These are phyloP conservation scores for Scomber scombrus DNA, from an alignment of 2,113 vertebrate species.

Conservation along the genomic window DNA sequence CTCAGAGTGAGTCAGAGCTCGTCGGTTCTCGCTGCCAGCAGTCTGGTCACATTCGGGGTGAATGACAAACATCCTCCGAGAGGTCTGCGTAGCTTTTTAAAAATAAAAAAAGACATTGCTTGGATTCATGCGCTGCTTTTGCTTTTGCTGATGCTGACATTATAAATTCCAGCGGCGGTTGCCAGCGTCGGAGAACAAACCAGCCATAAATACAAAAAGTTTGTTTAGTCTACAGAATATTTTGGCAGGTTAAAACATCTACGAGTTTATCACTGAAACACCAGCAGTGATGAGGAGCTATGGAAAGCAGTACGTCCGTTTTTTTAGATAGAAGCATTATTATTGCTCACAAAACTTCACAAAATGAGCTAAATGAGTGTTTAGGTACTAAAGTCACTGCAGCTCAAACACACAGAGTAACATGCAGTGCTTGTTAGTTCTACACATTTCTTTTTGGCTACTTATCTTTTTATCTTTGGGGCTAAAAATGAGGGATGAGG, in stretches of 20 bases:
- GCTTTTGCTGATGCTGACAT: not conserved
- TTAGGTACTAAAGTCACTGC: not conserved
- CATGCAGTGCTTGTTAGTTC: not conserved
- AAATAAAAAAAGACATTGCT: not conserved
- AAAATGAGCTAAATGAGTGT: not conserved
- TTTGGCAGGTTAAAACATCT: not conserved
- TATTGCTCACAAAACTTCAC: too few species aligned
- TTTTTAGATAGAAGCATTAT: too few species aligned
- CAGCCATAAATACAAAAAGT: not conserved
- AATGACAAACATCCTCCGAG: too few species aligned
- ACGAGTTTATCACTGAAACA: too few species aligned
- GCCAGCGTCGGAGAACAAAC: not conserved
- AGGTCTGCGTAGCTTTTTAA: too few species aligned
- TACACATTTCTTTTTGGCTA: not conserved
- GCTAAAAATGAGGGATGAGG: not conserved
- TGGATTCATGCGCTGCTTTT: not conserved
- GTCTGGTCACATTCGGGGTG: too few species aligned
- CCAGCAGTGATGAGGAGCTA: not conserved
- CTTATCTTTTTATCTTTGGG: constrained; percentile 49
- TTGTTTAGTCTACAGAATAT: not conserved
- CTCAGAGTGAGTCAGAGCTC: too few species aligned
- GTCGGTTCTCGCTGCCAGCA: too few species aligned
- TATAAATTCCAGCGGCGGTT: not conserved
- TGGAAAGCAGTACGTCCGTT: too few species aligned
- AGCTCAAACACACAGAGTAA: not conserved